Evolutionary conservation across 2,797 vertebrate genomes (phyloP).

Genomic region (Varecia variegata): DNA sequence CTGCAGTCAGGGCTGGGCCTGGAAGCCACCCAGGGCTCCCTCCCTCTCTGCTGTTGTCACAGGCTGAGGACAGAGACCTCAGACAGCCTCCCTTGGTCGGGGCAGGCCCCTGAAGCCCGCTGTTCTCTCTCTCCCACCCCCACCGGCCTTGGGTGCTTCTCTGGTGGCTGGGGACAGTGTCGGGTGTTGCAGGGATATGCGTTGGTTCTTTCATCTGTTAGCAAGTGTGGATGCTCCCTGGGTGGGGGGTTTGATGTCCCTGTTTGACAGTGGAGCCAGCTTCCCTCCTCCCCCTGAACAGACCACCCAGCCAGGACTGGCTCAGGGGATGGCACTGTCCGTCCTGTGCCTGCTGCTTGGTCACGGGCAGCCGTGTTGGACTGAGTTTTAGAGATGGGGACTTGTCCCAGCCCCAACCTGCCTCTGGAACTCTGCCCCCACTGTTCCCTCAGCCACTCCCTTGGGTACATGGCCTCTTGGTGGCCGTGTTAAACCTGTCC

Average conservation of each 20-base stretch:
- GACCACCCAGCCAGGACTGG: background rate
- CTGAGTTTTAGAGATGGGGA: background rate
- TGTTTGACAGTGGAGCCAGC: background rate
- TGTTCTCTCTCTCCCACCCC: background rate
- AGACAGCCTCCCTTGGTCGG: too few species aligned
- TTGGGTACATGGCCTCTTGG: fast-evolving
- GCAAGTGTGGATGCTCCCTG: too few species aligned
- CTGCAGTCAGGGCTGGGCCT: background rate
- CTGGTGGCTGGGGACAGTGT: background rate
- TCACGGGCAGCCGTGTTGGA: fast-evolving
- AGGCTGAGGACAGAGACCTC: background rate
- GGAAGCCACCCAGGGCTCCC: background rate
- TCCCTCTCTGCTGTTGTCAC: background rate
- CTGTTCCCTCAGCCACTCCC: background rate
- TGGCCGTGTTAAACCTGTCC: background rate
- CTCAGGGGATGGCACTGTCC: background rate
- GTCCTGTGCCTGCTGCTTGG: fast-evolving
- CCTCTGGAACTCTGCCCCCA: background rate
- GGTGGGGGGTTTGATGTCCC: background rate
- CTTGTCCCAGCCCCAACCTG: background rate
- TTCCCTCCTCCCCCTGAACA: too few species aligned
- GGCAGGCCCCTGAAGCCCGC: background rate
- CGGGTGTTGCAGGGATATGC: background rate
- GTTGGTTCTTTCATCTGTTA: background rate
- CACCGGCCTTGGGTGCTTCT: fast-evolving